Conservation (phyloP, 2,113 vertebrate genomes). For the Stegastes partitus region DNA sequence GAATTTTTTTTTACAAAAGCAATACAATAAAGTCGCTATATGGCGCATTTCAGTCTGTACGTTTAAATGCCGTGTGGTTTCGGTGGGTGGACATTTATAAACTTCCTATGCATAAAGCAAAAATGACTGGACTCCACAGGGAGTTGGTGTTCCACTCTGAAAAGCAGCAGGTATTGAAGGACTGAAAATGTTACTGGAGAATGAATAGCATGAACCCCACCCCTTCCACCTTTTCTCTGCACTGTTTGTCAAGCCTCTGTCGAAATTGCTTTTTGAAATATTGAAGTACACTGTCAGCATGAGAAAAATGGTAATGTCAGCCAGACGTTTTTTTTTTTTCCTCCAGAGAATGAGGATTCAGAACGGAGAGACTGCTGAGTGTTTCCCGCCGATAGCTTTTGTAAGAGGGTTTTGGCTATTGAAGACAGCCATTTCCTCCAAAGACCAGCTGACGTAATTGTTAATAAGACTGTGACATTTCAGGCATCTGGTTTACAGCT, state of each 20-base stretch:
- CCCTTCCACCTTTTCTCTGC: conserved; percentile 78
- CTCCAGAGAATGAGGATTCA: conserved; percentile 25
- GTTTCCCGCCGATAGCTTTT: conserved; percentile 51
- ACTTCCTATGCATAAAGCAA: conserved; percentile 41
- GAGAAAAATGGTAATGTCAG: conserved; percentile 59
- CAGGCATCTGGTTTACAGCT: conserved; percentile 34
- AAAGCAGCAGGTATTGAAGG: conserved; percentile 62
- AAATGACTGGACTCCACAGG: conserved; percentile 36
- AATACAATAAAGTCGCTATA: neutral
- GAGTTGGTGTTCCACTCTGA: conserved; percentile 52
- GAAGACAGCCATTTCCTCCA: conserved; percentile 8
- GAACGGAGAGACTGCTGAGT: conserved; percentile 22
- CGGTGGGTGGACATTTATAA: conserved; percentile 54
- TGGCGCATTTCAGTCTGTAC: neutral
- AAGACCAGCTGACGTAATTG: conserved; percentile 10
- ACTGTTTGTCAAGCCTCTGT: conserved; percentile 50
- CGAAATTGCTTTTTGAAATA: conserved; percentile 55
- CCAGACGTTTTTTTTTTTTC: conserved; percentile 7
- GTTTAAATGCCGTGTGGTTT: conserved; percentile 27
- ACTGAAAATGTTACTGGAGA: conserved; percentile 62
- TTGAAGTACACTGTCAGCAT: conserved; percentile 44
- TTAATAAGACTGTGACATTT: conserved; percentile 41
- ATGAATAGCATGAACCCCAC: conserved; percentile 65
- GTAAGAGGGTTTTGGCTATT: conserved; percentile 27
- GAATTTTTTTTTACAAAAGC: neutral